These are phyloP conservation scores for Gonioctena quinquepunctata DNA, from an alignment of 1,140 invertebrate species.

Conservation along the genomic window DNA sequence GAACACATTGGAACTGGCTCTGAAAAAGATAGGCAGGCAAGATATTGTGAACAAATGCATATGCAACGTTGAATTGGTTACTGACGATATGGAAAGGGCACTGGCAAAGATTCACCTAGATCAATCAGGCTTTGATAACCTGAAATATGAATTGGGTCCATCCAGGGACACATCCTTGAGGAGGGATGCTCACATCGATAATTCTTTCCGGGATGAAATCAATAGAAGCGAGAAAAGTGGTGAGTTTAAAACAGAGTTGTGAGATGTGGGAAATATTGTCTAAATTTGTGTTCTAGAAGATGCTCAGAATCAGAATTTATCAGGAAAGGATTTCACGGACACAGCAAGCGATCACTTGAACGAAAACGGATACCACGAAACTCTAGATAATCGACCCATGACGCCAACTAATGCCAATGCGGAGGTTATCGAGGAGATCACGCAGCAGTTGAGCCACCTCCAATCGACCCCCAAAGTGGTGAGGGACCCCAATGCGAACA, in stretches of 20 bases:
- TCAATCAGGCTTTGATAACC: conserved; percentile 75
- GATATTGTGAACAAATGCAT: conserved; percentile 84
- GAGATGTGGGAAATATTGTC: background rate
- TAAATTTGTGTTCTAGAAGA: background rate
- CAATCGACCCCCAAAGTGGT: conserved; percentile 17
- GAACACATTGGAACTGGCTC: conserved; percentile 74
- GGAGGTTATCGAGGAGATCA: conserved; percentile 49
- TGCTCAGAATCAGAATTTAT: conserved; percentile 27
- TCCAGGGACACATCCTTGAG: conserved; percentile 65
- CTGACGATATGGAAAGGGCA: conserved; percentile 78
- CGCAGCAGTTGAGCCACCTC: conserved; percentile 46
- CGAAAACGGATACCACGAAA: conserved; percentile 35
- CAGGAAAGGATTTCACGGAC: conserved; percentile 48
- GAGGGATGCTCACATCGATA: conserved; percentile 66
- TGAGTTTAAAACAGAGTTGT: conserved; percentile 21
- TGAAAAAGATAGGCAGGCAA: conserved; percentile 73
- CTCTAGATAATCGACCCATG: conserved; percentile 14
- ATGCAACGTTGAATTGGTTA: conserved; percentile 77
- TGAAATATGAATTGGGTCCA: conserved; percentile 73
- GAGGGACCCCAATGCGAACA: conserved; percentile 34
- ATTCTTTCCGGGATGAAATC: conserved; percentile 55
- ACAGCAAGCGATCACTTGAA: conserved; percentile 38
- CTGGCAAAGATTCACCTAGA: conserved; percentile 76
- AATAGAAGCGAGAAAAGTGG: conserved; percentile 50
- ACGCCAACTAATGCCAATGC: conserved; percentile 22